Percentiles rank a stretch among this genome's conserved stretches.
Conservation (phyloP, 2,113 vertebrate genomes). For the Myrmecobius fasciatus region DNA sequence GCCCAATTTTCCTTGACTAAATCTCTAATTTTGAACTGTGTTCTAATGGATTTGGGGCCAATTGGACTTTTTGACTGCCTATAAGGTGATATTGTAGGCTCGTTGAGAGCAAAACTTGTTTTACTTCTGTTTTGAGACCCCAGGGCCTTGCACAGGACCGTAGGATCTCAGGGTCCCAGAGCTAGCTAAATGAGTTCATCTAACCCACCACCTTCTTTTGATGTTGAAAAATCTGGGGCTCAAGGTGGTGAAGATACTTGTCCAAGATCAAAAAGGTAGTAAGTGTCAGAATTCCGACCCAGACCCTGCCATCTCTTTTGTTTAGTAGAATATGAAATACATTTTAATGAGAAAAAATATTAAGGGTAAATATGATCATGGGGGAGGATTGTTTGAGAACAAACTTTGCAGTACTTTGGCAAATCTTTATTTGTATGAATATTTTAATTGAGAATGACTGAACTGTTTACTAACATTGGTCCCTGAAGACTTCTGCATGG, state of each 20-base stretch:
- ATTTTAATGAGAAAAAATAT: background rate
- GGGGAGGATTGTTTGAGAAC: background rate
- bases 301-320: background rate
- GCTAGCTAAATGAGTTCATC: background rate
- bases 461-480: background rate
- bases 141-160: background rate
- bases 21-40: background rate
- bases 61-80: background rate
- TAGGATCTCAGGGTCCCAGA: background rate
- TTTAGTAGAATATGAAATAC: background rate
- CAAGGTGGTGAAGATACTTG: background rate
- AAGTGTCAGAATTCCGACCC: background rate
- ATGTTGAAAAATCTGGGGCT: background rate
- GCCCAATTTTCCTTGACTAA: background rate
- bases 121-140: background rate
- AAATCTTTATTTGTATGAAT: background rate
- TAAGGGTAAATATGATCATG: background rate
- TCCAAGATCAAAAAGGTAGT: background rate
- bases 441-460: slow-evolving; percentile 1
- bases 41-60: background rate
- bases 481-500: background rate
- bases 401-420: background rate
- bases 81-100: background rate
- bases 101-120: background rate
- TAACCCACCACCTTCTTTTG: background rate